Conservation (phyloP, 1,140 invertebrate genomes). For the Drosophila kepulauana region DNA sequence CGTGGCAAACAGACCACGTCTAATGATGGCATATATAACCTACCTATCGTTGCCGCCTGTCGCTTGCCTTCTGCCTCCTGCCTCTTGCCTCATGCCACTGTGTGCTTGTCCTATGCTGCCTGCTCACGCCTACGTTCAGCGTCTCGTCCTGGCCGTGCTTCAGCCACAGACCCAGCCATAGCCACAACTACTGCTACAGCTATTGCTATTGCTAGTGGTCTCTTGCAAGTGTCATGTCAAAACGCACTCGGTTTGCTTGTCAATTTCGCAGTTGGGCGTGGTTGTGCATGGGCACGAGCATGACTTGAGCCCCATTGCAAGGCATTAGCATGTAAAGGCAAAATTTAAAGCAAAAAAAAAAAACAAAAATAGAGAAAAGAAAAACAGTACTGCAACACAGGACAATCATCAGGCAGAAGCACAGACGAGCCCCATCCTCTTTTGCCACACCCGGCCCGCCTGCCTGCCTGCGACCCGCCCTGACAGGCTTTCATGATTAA, state of each 20-base stretch:
- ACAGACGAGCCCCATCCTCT: conserved; percentile 8
- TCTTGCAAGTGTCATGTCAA: conserved; percentile 78
- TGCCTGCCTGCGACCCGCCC: conserved; percentile 61
- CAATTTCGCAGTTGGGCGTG: conserved; percentile 82
- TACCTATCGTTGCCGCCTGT: conserved; percentile 38
- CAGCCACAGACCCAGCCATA: too few species aligned
- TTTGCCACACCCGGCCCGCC: conserved; percentile 27
- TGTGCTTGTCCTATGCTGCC: neutral
- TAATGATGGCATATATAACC: conserved; percentile 82
- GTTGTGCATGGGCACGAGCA: conserved; percentile 57
- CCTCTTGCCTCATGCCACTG: too few species aligned
- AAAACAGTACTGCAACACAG: conserved; percentile 62
- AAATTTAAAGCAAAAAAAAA: conserved; percentile 64
- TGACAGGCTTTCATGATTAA: conserved; percentile 84
- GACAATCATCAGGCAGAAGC: conserved; percentile 56
- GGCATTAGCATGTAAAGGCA: conserved; percentile 79
- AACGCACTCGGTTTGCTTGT: conserved; percentile 77
- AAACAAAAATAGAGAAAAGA: neutral
- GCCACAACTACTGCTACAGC: too few species aligned
- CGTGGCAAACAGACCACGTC: conserved; percentile 80
- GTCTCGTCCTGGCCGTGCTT: conserved; percentile 15
- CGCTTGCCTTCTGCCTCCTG: conserved; percentile 31
- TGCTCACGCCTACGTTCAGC: conserved; percentile 38
- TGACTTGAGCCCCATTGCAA: conserved; percentile 74
- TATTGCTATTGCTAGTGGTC: conserved; percentile 32